These are phyloP conservation scores for Xylophagus ater DNA, from an alignment of 2,888 invertebrate genomes.

Conservation along the genomic window DNA sequence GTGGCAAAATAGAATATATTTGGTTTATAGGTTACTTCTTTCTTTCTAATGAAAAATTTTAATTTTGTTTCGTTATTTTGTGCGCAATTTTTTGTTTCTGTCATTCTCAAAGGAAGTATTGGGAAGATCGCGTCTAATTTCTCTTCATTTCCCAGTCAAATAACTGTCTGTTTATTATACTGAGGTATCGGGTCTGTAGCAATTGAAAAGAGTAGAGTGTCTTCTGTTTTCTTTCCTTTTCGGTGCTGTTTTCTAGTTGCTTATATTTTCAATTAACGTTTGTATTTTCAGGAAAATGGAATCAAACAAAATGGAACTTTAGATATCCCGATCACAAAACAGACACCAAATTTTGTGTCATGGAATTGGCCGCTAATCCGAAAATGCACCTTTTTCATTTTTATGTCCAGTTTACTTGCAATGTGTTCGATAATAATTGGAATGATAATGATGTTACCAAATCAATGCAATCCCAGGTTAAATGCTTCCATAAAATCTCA, in stretches of 20 bases:
- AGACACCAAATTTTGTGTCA: constrained; percentile 51
- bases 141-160: too few relatives aligned
- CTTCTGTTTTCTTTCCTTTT: neutral
- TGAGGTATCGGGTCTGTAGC: too few relatives aligned
- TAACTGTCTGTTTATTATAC: too few relatives aligned
- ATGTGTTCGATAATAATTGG: constrained; percentile 62
- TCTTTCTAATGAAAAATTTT: too few relatives aligned
- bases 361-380: constrained; percentile 79
- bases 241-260: neutral
- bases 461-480: constrained; percentile 50
- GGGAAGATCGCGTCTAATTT: too few relatives aligned
- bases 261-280: constrained; percentile 3
- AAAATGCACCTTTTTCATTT: constrained; percentile 60
- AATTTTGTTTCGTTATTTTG: too few relatives aligned
- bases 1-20: too few relatives aligned
- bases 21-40: too few relatives aligned
- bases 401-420: constrained; percentile 58
- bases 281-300: constrained; percentile 44
- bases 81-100: too few relatives aligned
- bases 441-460: constrained; percentile 61
- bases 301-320: constrained; percentile 44
- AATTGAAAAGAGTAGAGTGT: too few relatives aligned
- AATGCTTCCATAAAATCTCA: neutral
- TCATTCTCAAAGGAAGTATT: too few relatives aligned
- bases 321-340: constrained; percentile 39